These are phyloP conservation scores for Cerceris ruficornis DNA, from an alignment of 2,888 invertebrate species.

Conservation along the genomic window DNA sequence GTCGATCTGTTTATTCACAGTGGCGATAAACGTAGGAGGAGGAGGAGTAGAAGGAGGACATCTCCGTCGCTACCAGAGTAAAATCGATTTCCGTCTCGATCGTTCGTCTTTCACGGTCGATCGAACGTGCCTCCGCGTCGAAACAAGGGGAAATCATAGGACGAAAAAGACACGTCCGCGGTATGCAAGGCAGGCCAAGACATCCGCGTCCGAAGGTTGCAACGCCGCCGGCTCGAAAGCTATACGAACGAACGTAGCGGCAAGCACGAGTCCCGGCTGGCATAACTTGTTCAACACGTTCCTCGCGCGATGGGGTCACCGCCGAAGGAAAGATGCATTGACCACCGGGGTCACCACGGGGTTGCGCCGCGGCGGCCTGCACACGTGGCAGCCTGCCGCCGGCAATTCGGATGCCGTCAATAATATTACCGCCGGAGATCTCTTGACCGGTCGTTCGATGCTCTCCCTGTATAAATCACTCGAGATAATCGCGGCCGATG, in stretches of 20 bases:
- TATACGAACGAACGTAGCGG: constrained; percentile 22
- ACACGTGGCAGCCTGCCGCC: constrained; percentile 71
- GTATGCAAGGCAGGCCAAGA: constrained; percentile 38
- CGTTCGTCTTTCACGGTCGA: constrained; percentile 60
- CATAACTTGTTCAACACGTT: constrained; percentile 78
- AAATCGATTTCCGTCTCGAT: constrained; percentile 64
- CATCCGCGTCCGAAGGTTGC: constrained; percentile 45
- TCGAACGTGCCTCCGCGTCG: constrained; percentile 39
- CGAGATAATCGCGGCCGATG: constrained; percentile 74
- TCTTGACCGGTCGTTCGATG: constrained; percentile 29
- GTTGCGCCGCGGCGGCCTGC: constrained; percentile 62
- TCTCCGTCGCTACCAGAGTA: constrained; percentile 51
- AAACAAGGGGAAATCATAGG: constrained; percentile 26
- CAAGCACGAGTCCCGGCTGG: constrained; percentile 57
- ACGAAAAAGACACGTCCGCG: constrained; percentile 21
- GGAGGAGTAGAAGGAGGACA: constrained; percentile 34
- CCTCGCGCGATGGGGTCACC: constrained; percentile 75
- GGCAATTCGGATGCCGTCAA: constrained; percentile 72
- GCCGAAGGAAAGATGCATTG: constrained; percentile 70
- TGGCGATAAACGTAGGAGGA: constrained; percentile 45
- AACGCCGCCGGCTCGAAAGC: constrained; percentile 30
- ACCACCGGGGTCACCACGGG: constrained; percentile 70
- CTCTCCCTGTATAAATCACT: constrained; percentile 70
- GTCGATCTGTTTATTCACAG: constrained; percentile 42
- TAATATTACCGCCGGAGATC: constrained; percentile 56